Base-by-base conservation (phyloP, 1,140 invertebrate species). In the Liolophura sinensis region DNA sequence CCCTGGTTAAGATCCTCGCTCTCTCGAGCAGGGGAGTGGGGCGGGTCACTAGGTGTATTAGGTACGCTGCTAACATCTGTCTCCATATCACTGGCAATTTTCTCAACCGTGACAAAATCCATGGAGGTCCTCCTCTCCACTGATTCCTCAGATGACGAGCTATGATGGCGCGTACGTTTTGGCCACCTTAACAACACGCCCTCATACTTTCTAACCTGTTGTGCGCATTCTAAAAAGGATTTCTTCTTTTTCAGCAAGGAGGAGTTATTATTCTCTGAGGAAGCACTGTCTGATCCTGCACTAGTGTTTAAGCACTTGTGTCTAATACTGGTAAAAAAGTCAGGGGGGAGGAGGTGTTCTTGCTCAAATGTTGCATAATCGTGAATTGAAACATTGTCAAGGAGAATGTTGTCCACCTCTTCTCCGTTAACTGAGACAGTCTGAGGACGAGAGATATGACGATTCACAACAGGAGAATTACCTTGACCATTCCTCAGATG, bases 401-500 rank as follows among this genome's bases (percentile, higher is more conserved):
- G 64, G 47, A 74, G 62, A 25, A 60, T 47, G 24, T 71, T 65
- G 18, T 72, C 68, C 49, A 84, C 61, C 20, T 71, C 40, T 65
- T 84, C 80, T 24, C 82, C 82, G 68, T 84, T 84, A 27, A 84
- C 82, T 31, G 81, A 84, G 20, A 84, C 69, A 54, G 75, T 75
- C 46, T 79, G 73, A 56, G 57, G 57, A 9, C 80, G 65, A 24
- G 62, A 62, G 47, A 55, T 27, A 27, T 16, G 60, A 24, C 22
- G 66, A 20, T 51, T 48, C 50, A 55, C 54, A 65, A 62, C 58
- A 46, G 58, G 49, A 24, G 54, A 47, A 50, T 80, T 80, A 82
- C 78, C 80, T 82, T 79, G 74, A 59, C 80, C 78, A 71, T 74
- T 77, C 60, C 78, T 79, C 60, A 81, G 69, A 58, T 72, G 73